These are phyloP conservation scores for Mythimna lalbum DNA, from an alignment of 2,888 invertebrate genomes.

Conservation along the genomic window DNA sequence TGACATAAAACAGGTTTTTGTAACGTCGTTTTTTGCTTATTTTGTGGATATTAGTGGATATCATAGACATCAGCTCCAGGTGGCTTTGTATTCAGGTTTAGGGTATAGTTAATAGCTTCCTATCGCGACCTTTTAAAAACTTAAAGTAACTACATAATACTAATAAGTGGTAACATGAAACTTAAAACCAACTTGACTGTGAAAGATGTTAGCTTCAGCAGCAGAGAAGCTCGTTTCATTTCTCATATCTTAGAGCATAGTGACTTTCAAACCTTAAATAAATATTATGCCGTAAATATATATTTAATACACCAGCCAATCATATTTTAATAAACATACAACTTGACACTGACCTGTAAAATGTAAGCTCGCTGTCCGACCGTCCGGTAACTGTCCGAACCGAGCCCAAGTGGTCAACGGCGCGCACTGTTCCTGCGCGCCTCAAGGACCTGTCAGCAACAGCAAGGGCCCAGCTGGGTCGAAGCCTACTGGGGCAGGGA, in stretches of 20 bases:
- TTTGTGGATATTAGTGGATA: slow-evolving; percentile 44
- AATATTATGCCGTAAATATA: no score
- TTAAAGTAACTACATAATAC: slow-evolving; percentile 2
- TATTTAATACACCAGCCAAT: no score
- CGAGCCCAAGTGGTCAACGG: no score
- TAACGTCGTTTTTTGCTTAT: slow-evolving; percentile 23
- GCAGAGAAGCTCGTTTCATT: neutral
- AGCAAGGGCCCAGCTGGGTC: no score
- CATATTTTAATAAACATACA: no score
- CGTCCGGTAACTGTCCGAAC: no score
- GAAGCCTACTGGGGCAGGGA: no score
- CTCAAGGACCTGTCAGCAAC: no score
- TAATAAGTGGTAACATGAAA: neutral
- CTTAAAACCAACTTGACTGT: neutral
- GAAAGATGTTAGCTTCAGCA: neutral
- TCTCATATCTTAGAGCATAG: neutral
- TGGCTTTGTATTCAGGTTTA: slow-evolving; percentile 41
- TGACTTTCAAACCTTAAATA: no score
- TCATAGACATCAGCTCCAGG: slow-evolving; percentile 38
- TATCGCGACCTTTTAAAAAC: slow-evolving; percentile 13
- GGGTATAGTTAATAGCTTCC: slow-evolving; percentile 20
- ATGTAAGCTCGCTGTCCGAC: no score
- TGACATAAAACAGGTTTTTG: slow-evolving; percentile 32
- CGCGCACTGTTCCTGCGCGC: no score
- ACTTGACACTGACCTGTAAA: no score